Evolutionary conservation across 2,888 invertebrate genomes (phyloP).

Genomic region (Syrphus vitripennis): DNA sequence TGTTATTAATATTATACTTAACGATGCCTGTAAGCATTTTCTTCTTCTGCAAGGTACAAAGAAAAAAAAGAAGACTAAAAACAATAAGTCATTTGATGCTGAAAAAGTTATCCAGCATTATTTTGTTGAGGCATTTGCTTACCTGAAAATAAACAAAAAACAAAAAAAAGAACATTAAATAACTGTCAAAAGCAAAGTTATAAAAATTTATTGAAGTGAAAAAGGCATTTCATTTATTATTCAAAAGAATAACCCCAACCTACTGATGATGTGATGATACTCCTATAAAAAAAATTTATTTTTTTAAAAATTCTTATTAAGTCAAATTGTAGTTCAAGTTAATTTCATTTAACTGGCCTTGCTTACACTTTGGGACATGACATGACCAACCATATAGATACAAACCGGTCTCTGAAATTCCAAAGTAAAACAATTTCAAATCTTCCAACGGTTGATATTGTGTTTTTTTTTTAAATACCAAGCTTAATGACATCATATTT

Average conservation of each 20-base stretch:
- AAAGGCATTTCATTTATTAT: neutral
- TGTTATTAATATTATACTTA: neutral
- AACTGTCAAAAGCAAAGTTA: neutral
- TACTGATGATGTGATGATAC: neutral
- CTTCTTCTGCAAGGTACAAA: neutral
- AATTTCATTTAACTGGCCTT: constrained; percentile 54
- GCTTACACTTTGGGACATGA: constrained; percentile 10
- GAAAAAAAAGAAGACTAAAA: neutral
- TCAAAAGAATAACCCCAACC: neutral
- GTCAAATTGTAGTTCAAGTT: constrained; percentile 15
- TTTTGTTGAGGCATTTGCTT: neutral
- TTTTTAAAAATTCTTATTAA: neutral
- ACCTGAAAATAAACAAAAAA: constrained; percentile 19
- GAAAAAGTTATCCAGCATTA: neutral
- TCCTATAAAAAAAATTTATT: neutral
- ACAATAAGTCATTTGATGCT: neutral
- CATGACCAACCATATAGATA: no score
- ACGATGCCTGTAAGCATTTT: neutral
- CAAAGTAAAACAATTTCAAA: constrained; percentile 39
- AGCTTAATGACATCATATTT: constrained; percentile 66
- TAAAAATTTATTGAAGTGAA: neutral
- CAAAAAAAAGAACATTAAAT: neutral
- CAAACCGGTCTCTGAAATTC: neutral
- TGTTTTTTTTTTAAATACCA: constrained; percentile 36
- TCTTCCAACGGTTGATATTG: constrained; percentile 40